phyloP scores from a whole-genome alignment of 2,888 invertebrate genomes.

The Hartigia nigra region DNA sequence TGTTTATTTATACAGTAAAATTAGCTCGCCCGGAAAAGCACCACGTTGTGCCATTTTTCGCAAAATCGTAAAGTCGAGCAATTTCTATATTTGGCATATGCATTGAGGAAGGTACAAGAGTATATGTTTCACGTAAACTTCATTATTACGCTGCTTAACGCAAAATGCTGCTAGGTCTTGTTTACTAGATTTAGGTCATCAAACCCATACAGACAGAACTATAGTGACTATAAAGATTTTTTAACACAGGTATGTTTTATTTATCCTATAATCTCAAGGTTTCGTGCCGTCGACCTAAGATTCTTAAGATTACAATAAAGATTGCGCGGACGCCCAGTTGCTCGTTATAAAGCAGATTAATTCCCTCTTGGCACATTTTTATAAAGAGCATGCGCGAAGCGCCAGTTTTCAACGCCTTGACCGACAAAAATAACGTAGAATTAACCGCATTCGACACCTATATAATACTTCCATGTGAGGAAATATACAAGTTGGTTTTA shows the following conservation, averaged over 20 bases:
- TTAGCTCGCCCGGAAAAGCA: not conserved
- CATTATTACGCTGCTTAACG: not conserved
- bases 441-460: not conserved
- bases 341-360: not conserved
- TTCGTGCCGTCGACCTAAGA: not conserved
- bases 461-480: not conserved
- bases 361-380: not conserved
- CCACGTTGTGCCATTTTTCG: not conserved
- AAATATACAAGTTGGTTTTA: not conserved
- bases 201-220: not conserved
- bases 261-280: not conserved
- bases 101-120: not conserved
- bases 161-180: not conserved
- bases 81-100: no score
- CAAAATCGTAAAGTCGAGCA: not conserved
- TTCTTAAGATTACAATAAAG: not conserved
- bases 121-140: not conserved
- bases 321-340: not conserved
- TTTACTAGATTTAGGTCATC: not conserved
- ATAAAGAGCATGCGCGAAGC: not conserved
- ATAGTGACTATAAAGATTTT: not conserved
- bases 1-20: slow-evolving; percentile 3
- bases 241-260: not conserved
- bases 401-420: not conserved
- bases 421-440: not conserved